Percentiles rank a stretch among this genome's conserved stretches.
Conservation (phyloP, 2,888 invertebrate species). For the Callimorpha dominula region DNA sequence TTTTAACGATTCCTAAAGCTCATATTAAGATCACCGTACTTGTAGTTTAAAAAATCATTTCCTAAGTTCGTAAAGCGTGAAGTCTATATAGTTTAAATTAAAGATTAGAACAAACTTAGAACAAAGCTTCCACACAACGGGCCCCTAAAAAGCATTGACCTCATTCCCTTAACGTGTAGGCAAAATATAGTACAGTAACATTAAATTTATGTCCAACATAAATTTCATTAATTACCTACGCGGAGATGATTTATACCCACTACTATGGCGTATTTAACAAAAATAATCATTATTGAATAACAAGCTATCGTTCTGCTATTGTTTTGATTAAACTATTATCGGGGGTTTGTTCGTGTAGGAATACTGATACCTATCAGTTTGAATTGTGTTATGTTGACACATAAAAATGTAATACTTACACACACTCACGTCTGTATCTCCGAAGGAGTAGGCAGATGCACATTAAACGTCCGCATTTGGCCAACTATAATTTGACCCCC, state of each 20-base stretch:
- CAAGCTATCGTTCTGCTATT: slow-evolving; percentile 54
- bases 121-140: slow-evolving; percentile 19
- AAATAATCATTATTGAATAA: slow-evolving; percentile 72
- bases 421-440: too few relatives aligned
- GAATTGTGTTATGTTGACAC: too few relatives aligned
- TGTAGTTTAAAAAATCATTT: too few relatives aligned
- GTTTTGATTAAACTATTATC: slow-evolving; percentile 40
- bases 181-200: slow-evolving; percentile 70
- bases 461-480: too few relatives aligned
- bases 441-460: too few relatives aligned
- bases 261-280: slow-evolving; percentile 74
- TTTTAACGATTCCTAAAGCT: too few relatives aligned
- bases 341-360: slow-evolving; percentile 13
- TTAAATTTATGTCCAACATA: slow-evolving; percentile 78
- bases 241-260: slow-evolving; percentile 72
- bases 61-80: too few relatives aligned
- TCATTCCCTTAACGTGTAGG: slow-evolving; percentile 64
- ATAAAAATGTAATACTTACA: too few relatives aligned
- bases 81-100: too few relatives aligned
- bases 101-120: neutral
- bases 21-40: too few relatives aligned
- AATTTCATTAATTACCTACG: slow-evolving; percentile 82
- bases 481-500: too few relatives aligned
- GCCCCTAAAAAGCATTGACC: slow-evolving; percentile 64
- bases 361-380: too few relatives aligned